These are phyloP conservation scores for Grammomys dolichurus DNA, from an alignment of 2,113 vertebrate species.

Conservation along the genomic window DNA sequence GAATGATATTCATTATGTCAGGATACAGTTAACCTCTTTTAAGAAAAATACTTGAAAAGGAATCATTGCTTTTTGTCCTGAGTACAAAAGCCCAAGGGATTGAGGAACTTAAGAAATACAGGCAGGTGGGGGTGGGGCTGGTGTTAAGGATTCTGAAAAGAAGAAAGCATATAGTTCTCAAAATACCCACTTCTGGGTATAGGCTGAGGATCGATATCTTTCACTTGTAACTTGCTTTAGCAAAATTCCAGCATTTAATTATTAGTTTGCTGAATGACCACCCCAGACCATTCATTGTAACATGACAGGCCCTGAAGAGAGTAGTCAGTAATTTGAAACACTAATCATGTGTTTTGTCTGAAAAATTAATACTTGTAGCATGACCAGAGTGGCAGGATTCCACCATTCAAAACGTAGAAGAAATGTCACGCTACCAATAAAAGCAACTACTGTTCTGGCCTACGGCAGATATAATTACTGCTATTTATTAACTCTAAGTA, in stretches of 20 bases:
- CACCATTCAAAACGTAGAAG: slow-evolving; percentile 69
- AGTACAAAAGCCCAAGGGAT: not conserved
- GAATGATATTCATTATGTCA: slow-evolving; percentile 51
- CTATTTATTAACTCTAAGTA: slow-evolving; percentile 44
- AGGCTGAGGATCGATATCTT: slow-evolving; percentile 77
- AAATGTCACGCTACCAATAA: slow-evolving; percentile 59
- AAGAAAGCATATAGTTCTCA: slow-evolving; percentile 76
- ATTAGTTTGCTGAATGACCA: slow-evolving; percentile 82
- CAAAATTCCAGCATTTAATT: slow-evolving; percentile 84
- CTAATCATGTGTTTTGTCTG: slow-evolving; percentile 83
- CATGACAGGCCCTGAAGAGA: slow-evolving; percentile 79
- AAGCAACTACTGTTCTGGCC: slow-evolving; percentile 71
- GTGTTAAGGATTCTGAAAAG: slow-evolving; percentile 75
- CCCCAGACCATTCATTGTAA: slow-evolving; percentile 77
- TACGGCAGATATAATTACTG: slow-evolving; percentile 41
- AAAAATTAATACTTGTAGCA: slow-evolving; percentile 81
- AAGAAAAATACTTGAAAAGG: slow-evolving; percentile 62
- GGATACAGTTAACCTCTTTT: slow-evolving; percentile 53
- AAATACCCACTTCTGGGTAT: slow-evolving; percentile 78
- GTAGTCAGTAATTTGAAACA: slow-evolving; percentile 83
- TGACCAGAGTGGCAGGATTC: slow-evolving; percentile 74
- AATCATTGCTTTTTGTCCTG: slow-evolving; percentile 27
- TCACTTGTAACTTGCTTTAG: slow-evolving; percentile 81
- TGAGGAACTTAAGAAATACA: slow-evolving; percentile 59
- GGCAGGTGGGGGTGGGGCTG: not conserved